These are phyloP conservation scores for Lophius piscatorius DNA, from an alignment of 2,113 vertebrate species.

Conservation along the genomic window DNA sequence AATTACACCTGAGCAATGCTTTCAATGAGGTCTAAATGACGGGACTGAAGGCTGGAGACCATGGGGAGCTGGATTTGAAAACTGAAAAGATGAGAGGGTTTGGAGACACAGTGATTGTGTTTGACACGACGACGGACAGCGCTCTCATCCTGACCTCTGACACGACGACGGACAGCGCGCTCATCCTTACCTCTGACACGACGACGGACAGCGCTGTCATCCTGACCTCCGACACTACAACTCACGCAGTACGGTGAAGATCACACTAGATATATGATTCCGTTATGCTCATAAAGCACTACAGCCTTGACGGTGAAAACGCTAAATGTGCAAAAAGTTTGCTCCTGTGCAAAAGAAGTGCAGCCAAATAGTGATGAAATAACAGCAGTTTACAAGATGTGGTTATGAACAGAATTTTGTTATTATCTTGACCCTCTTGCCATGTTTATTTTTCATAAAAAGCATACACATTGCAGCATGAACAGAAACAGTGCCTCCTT, in stretches of 20 bases:
- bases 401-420: constrained; percentile 57
- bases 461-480: constrained; percentile 71
- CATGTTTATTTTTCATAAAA: constrained; percentile 57
- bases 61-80: constrained; percentile 13
- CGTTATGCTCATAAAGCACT: constrained; percentile 54
- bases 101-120: constrained; percentile 23
- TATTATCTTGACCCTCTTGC: constrained; percentile 41
- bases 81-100: constrained; percentile 23
- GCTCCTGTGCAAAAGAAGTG: constrained; percentile 14
- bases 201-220: constrained; percentile 13
- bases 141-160: constrained; percentile 25
- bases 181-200: constrained; percentile 31
- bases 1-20: constrained; percentile 69
- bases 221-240: constrained; percentile 33
- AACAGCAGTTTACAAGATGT: constrained; percentile 52
- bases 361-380: constrained; percentile 24
- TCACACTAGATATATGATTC: constrained; percentile 29
- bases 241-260: constrained; percentile 27
- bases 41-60: constrained; percentile 13
- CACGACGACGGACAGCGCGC: constrained; percentile 12
- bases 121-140: constrained; percentile 12
- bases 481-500: constrained; percentile 51
- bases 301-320: constrained; percentile 61
- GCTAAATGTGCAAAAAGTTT: constrained; percentile 67
- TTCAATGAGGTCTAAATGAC: constrained; percentile 57